These are phyloP conservation scores for Bombyx huttoni DNA, from an alignment of 2,888 invertebrate species.

Conservation along the genomic window DNA sequence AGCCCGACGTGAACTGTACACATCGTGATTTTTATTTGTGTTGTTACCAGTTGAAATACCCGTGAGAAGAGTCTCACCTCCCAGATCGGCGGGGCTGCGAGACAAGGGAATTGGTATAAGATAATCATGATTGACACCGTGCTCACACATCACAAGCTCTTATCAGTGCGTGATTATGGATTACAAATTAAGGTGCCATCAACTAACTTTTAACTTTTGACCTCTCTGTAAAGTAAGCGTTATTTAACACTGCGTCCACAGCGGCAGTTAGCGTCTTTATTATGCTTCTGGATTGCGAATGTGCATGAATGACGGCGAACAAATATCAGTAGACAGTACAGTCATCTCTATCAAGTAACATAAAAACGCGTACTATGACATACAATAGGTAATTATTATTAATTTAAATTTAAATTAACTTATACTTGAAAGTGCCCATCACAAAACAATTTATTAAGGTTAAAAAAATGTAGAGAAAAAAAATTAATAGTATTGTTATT, in stretches of 20 bases:
- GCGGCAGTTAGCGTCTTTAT: too few species aligned
- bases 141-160: slow-evolving; percentile 22
- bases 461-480: neutral
- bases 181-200: slow-evolving; percentile 29
- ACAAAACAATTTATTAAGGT: neutral
- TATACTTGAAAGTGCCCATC: neutral
- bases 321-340: too few species aligned
- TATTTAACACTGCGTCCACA: too few species aligned
- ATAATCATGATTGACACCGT: slow-evolving; percentile 59
- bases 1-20: slow-evolving; percentile 67
- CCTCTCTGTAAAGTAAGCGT: slow-evolving; percentile 18
- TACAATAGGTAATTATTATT: too few species aligned
- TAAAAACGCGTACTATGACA: too few species aligned
- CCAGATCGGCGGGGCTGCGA: slow-evolving; percentile 18
- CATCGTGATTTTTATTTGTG: slow-evolving; percentile 64
- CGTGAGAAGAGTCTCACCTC: slow-evolving; percentile 57
- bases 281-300: too few species aligned
- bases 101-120: slow-evolving; percentile 14
- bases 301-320: too few species aligned
- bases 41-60: slow-evolving; percentile 61
- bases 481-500: slow-evolving; percentile 14
- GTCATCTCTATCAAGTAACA: too few species aligned
- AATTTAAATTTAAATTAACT: too few species aligned
- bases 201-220: slow-evolving; percentile 23
- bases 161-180: slow-evolving; percentile 40